phyloP scores from a whole-genome alignment of 2,797 vertebrate species.

The Phrynocephalus guinanensis region DNA sequence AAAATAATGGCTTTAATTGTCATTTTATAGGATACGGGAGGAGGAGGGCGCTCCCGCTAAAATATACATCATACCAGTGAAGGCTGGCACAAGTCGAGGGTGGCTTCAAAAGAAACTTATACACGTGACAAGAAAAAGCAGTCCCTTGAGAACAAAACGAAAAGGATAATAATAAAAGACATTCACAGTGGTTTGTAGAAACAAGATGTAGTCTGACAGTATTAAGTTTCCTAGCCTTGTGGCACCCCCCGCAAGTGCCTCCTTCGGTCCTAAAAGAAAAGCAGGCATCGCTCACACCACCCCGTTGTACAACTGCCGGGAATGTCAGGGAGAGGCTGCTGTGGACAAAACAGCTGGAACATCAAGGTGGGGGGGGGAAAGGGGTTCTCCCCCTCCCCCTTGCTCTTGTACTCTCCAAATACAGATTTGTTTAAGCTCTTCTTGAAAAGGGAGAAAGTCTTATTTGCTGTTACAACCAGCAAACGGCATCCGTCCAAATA shows the following conservation, averaged over 20 bases:
- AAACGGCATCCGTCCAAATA: slow-evolving; percentile 76
- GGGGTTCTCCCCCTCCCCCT: slow-evolving; percentile 14
- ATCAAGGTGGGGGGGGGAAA: slow-evolving; percentile 63
- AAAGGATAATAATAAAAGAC: slow-evolving; percentile 65
- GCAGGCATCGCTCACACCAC: slow-evolving; percentile 75
- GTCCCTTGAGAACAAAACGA: slow-evolving; percentile 81
- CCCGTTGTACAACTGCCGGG: slow-evolving; percentile 59
- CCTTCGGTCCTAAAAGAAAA: slow-evolving; percentile 77
- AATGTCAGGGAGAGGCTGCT: slow-evolving; percentile 58
- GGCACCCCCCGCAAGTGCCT: slow-evolving; percentile 73
- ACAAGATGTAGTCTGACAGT: slow-evolving; percentile 77
- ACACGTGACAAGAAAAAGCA: slow-evolving; percentile 74
- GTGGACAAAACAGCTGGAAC: slow-evolving; percentile 73
- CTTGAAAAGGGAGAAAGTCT: slow-evolving; percentile 72
- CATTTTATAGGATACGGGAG: slow-evolving; percentile 69
- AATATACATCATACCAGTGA: slow-evolving; percentile 79
- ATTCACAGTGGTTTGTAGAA: slow-evolving; percentile 84
- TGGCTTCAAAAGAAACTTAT: slow-evolving; percentile 71
- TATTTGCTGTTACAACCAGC: slow-evolving; percentile 81
- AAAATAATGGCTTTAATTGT: slow-evolving; percentile 85
- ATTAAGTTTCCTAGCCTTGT: slow-evolving; percentile 73
- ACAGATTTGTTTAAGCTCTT: slow-evolving; percentile 59
- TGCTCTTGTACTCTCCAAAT: slow-evolving; percentile 38
- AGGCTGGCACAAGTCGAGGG: slow-evolving; percentile 65
- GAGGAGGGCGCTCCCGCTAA: slow-evolving; percentile 78